These are phyloP conservation scores for Agapostemon virescens DNA, from an alignment of 2,888 invertebrate species.

Conservation along the genomic window DNA sequence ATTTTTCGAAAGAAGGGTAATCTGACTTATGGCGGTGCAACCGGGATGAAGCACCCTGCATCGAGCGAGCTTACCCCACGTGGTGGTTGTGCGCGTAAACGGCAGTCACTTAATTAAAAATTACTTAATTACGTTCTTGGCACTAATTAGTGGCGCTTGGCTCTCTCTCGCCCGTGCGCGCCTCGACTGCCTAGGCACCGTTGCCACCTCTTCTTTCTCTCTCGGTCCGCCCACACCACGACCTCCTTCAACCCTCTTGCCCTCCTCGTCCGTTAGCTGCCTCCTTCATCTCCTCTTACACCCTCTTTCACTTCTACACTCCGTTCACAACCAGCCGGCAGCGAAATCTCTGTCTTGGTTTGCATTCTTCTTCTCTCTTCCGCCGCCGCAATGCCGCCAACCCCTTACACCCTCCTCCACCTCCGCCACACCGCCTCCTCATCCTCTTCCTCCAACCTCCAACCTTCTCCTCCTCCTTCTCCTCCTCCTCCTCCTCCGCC, in stretches of 20 bases:
- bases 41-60: conserved; percentile 67
- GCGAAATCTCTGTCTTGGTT: conserved; percentile 68
- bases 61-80: conserved; percentile 63
- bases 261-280: conserved; percentile 60
- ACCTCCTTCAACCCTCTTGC: conserved; percentile 55
- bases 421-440: conserved; percentile 1
- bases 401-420: conserved; percentile 15
- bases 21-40: conserved; percentile 55
- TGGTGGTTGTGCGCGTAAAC: conserved; percentile 78
- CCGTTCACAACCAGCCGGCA: conserved; percentile 64
- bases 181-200: conserved; percentile 65
- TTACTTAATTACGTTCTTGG: conserved; percentile 86
- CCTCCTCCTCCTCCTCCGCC: background rate
- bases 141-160: conserved; percentile 83
- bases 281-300: conserved; percentile 66
- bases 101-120: conserved; percentile 84
- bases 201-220: conserved; percentile 54
- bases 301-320: conserved; percentile 68
- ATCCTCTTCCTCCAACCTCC: conserved; percentile 21
- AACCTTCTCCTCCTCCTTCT: background rate
- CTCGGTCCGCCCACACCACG: conserved; percentile 56
- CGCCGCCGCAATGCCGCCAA: conserved; percentile 24
- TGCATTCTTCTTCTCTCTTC: conserved; percentile 64
- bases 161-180: conserved; percentile 72
- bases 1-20: conserved; percentile 64